Percentiles rank a stretch among this genome's conserved stretches.
These are phyloP conservation scores for Sycophila sp. DNA, from an alignment of 1,140 invertebrate species.

Conservation along the genomic window DNA sequence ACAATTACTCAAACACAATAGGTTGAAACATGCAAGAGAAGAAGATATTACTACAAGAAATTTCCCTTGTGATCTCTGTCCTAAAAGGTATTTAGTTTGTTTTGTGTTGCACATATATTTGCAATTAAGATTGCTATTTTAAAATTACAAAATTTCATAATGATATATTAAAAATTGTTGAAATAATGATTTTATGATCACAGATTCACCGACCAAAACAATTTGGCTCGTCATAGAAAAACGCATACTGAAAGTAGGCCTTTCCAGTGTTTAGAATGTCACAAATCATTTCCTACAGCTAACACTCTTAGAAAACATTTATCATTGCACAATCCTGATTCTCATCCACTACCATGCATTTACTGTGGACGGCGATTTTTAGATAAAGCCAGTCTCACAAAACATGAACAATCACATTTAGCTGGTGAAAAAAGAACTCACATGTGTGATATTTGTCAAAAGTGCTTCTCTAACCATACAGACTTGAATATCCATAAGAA, in stretches of 20 bases:
- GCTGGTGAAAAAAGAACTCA: constrained; percentile 58
- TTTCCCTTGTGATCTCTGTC: constrained; percentile 64
- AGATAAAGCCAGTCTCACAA: constrained; percentile 58
- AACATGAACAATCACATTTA: constrained; percentile 63
- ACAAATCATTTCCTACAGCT: constrained; percentile 61
- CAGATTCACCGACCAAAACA: constrained; percentile 63
- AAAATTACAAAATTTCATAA: constrained; percentile 13
- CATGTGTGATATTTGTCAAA: constrained; percentile 62
- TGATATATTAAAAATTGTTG: constrained; percentile 2
- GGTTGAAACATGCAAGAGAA: constrained; percentile 62
- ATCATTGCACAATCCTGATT: constrained; percentile 60
- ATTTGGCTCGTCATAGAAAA: constrained; percentile 60
- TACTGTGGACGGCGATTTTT: constrained; percentile 63
- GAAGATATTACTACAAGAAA: constrained; percentile 65
- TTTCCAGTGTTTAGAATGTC: constrained; percentile 63
- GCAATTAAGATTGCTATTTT: not conserved
- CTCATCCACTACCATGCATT: constrained; percentile 61
- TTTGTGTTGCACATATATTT: not conserved
- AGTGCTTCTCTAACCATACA: constrained; percentile 53
- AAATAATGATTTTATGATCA: constrained; percentile 22
- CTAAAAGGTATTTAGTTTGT: constrained; percentile 63
- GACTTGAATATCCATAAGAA: constrained; percentile 62
- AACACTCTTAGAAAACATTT: constrained; percentile 59
- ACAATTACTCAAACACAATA: constrained; percentile 61
- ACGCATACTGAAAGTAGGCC: constrained; percentile 59